These are phyloP conservation scores for Cryptocephalus moraei DNA, from an alignment of 2,888 invertebrate genomes.

Conservation along the genomic window DNA sequence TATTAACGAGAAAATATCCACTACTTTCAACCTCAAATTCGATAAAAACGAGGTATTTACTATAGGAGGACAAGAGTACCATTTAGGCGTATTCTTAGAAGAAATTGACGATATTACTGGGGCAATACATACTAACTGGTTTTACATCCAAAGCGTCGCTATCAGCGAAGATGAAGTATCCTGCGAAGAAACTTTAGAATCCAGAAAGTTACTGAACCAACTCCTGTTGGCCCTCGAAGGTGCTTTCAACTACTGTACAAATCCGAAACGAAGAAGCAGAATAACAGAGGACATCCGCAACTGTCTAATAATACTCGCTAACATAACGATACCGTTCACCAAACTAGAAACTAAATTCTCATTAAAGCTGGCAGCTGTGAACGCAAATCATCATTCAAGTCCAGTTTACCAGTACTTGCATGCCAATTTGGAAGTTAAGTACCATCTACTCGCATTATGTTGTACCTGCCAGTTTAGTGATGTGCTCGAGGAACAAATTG, in stretches of 20 bases:
- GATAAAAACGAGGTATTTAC: too few species aligned
- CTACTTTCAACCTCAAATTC: too few species aligned
- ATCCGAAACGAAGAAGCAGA: conserved; percentile 13
- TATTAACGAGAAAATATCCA: too few species aligned
- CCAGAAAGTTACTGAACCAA: conserved; percentile 21
- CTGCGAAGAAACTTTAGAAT: conserved; percentile 11
- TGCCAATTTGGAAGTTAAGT: conserved; percentile 22
- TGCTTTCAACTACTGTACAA: conserved; percentile 15
- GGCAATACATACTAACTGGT: conserved; percentile 23
- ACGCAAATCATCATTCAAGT: conserved; percentile 12
- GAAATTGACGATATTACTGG: conserved; percentile 17
- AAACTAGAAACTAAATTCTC: conserved; percentile 17
- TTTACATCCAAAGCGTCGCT: conserved; percentile 23
- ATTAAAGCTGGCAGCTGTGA: conserved; percentile 13
- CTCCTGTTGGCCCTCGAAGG: conserved; percentile 9
- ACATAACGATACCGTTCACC: conserved; percentile 9
- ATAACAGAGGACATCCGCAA: not conserved
- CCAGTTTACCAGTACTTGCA: conserved; percentile 25
- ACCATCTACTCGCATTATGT: conserved; percentile 15
- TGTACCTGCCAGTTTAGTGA: conserved; percentile 13
- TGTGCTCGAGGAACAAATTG: conserved; percentile 4
- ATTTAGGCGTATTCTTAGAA: conserved; percentile 16
- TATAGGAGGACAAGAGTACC: conserved; percentile 13
- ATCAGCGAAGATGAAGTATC: conserved; percentile 16
- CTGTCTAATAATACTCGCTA: conserved; percentile 4